These are phyloP conservation scores for Cremastinae sp. DNA, from an alignment of 2,888 invertebrate genomes.

Conservation along the genomic window DNA sequence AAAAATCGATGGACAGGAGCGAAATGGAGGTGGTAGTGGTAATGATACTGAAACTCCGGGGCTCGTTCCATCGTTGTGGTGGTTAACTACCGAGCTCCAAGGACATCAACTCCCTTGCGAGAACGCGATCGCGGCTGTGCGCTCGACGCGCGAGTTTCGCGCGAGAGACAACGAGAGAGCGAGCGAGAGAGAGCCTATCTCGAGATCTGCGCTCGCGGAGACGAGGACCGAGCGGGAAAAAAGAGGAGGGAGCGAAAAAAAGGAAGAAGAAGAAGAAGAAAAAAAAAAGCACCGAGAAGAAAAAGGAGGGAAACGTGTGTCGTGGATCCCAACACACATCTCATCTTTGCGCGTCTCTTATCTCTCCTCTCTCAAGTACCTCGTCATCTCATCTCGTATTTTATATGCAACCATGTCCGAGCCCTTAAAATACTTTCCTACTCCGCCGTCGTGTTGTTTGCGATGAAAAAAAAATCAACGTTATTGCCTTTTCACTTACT, in stretches of 20 bases:
- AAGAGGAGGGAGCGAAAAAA: slow-evolving; percentile 16
- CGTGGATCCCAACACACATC: slow-evolving; percentile 27
- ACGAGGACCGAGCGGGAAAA: slow-evolving; percentile 36
- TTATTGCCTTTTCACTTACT: not conserved
- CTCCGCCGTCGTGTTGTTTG: not conserved
- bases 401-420: slow-evolving; percentile 30
- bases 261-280: slow-evolving; percentile 14
- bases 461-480: not conserved
- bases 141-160: slow-evolving; percentile 41
- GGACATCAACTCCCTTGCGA: slow-evolving; percentile 71
- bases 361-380: slow-evolving; percentile 34
- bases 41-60: slow-evolving; percentile 59
- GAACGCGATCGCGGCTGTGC: slow-evolving; percentile 51
- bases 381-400: slow-evolving; percentile 45
- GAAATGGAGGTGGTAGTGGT: slow-evolving; percentile 62
- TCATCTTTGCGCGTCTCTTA: slow-evolving; percentile 52
- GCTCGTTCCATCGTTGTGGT: slow-evolving; percentile 64
- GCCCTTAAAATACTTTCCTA: slow-evolving; percentile 20
- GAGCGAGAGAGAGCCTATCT: slow-evolving; percentile 52
- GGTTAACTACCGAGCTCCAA: slow-evolving; percentile 74
- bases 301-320: not conserved
- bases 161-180: slow-evolving; percentile 5
- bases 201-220: slow-evolving; percentile 63
- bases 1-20: slow-evolving; percentile 28
- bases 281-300: not conserved